Evolutionary conservation across 2,113 vertebrate genomes (phyloP), one percentile per base, ranked within the genome.

Genomic region (Calidris pugnax): DNA sequence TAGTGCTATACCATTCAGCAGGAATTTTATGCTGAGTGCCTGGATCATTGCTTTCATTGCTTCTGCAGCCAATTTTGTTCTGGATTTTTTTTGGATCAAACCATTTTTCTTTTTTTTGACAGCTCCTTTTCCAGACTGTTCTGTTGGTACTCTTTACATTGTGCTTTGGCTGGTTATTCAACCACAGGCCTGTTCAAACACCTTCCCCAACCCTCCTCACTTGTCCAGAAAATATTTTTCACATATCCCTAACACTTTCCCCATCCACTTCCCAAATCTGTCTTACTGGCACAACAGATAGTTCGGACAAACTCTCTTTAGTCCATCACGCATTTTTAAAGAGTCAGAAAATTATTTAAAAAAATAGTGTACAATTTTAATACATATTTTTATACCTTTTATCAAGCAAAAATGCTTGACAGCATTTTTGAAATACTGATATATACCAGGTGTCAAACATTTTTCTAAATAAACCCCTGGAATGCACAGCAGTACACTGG

Each of bases 81-180:
- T 19, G 28, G 50, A n/a, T 41, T 85, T 69, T 85, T 85, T 87
- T 87, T 35, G 5, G 33, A 86, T 28, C 12, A 68, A 94, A 59
- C 2, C 5, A 32, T 57, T 14, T 48, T 64, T 87, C 23, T 7
- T 66, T 71, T 74, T 82, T 84, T 60, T 75, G 21, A 73, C 30
- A 87, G 53, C 7, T 85, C 18, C 28, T 77, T 91, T 91, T 86
- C n/a, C 67, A 90, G 41, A 55, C 37, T 86, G 33, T 74, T 80
- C 63, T 45, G 47, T 0, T 72, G n/a, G 26, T 48, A 53, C 0
- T 0, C 16, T 76, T 66, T 27, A 27, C 1, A 0, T 28, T 30
- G 47, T 71, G 8, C 23, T 63, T 11, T 57, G 8, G 12, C 30
- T 75, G 30, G 21, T 82, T 0, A 39, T 75, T 84, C 30, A 89